Conservation (phyloP, 1,140 invertebrate genomes). For the Drosophila pallidifrons region DNA sequence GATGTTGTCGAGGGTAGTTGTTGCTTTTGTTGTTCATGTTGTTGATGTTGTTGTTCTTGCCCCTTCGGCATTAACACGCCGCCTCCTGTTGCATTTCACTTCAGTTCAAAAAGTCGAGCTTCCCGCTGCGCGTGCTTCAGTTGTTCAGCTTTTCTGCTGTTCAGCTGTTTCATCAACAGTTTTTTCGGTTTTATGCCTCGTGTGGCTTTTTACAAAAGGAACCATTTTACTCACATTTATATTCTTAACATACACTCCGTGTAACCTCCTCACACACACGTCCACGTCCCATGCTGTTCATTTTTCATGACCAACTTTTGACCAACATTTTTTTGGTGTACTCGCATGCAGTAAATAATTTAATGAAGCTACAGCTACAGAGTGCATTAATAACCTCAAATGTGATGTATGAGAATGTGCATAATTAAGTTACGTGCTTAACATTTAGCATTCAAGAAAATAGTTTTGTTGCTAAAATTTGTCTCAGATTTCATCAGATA, state of each 20-base stretch:
- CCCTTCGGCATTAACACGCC: slow-evolving; percentile 66
- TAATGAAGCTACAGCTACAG: slow-evolving; percentile 53
- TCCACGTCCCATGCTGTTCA: slow-evolving; percentile 47
- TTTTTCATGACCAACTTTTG: slow-evolving; percentile 60
- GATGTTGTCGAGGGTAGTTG: slow-evolving; percentile 46
- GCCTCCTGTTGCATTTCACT: slow-evolving; percentile 70
- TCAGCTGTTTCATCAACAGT: slow-evolving; percentile 41
- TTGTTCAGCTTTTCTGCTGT: slow-evolving; percentile 25
- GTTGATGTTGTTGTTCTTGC: slow-evolving; percentile 34
- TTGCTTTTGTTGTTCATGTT: slow-evolving; percentile 39
- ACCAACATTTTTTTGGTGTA: slow-evolving; percentile 23
- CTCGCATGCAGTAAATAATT: slow-evolving; percentile 49
- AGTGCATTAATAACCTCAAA: slow-evolving; percentile 48
- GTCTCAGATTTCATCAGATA: no score
- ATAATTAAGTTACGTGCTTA: slow-evolving; percentile 6
- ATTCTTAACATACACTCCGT: slow-evolving; percentile 34
- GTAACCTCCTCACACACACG: slow-evolving; percentile 1
- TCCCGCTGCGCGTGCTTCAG: neutral
- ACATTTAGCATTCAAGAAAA: no score
- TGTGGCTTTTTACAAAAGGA: slow-evolving; percentile 43
- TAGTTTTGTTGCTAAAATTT: no score
- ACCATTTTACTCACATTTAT: slow-evolving; percentile 37
- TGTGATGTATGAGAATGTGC: slow-evolving; percentile 3
- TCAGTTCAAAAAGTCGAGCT: slow-evolving; percentile 47
- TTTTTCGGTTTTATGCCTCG: slow-evolving; percentile 53